Base-by-base conservation (phyloP, 2,797 vertebrate species). In the Acipenser ruthenus region DNA sequence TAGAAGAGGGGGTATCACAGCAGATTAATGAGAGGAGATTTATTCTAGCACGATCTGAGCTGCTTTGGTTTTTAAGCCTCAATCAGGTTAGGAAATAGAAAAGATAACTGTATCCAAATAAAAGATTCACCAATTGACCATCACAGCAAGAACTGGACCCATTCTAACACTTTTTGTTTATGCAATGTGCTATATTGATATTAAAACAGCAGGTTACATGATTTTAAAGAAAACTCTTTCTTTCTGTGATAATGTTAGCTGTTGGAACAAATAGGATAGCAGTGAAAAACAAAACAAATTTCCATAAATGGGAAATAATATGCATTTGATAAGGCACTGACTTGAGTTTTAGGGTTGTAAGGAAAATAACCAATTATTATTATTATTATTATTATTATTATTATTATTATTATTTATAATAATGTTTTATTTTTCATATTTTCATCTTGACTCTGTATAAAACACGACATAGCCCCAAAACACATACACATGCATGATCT, bases 1-100 rank as follows among this genome's bases (percentile, higher is more conserved):
- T 83, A 72, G 70, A 74, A 56, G 65, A 83, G 81, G 83, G 74
- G 73, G 80, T 82, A 83, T 79, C 74, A 70, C 73, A 74, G 74
- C 70, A 83, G 87, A 89, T 91, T 84, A 90, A 92, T 91, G 84
- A 78, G 77, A 69, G 76, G 77, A 88, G 87, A 89, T 91, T 88
- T 87, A 87, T 73, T 76, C 73, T 63, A 77, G 85, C 88, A 89
- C 90, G 86, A 88, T 86, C 86, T 81, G 83, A 84, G 85, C 87
- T 88, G 85, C 87, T 89, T 87, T 86, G 81, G 80, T 78, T 85
- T 86, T 89, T 87, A 90, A 90, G 86, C 84, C 84, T 78, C 82
- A 88, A 89, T 90, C 89, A 90, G 80, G 79, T 71, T 74, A 81
- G 80, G 81, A 85, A 88, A 88, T 87, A 77, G 82, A 77, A 88